These are phyloP conservation scores for Limenitis camilla DNA, from an alignment of 2,888 invertebrate species.

Conservation along the genomic window DNA sequence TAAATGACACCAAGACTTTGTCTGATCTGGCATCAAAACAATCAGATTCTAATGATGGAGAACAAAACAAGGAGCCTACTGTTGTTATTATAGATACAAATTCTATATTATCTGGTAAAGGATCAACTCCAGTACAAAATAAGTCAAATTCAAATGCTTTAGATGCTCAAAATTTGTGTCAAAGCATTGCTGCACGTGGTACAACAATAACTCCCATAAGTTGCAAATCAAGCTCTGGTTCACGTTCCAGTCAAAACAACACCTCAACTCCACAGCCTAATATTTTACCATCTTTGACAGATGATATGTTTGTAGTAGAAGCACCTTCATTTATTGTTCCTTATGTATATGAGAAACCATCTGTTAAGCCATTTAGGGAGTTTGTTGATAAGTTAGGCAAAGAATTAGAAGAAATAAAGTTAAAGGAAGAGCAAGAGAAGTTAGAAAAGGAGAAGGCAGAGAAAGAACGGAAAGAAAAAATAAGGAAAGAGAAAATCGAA, in stretches of 20 bases:
- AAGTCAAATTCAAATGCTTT: constrained; percentile 41
- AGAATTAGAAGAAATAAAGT: constrained; percentile 71
- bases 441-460: constrained; percentile 47
- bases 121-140: constrained; percentile 33
- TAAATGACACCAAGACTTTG: constrained; percentile 82
- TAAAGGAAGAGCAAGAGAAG: constrained; percentile 55
- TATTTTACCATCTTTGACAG: constrained; percentile 87
- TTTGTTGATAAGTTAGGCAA: constrained; percentile 80
- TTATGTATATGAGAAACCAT: constrained; percentile 93
- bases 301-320: constrained; percentile 94
- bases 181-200: constrained; percentile 67
- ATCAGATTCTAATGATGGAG: constrained; percentile 47
- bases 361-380: constrained; percentile 84
- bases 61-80: constrained; percentile 82
- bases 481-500: constrained; percentile 56
- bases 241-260: constrained; percentile 28
- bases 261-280: constrained; percentile 45
- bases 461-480: constrained; percentile 57
- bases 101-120: constrained; percentile 71
- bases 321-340: constrained; percentile 95
- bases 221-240: constrained; percentile 37
- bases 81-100: constrained; percentile 91
- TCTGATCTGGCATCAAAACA: constrained; percentile 80
- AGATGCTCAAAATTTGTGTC: constrained; percentile 60
- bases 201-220: constrained; percentile 74